Percentiles rank a stretch among this genome's conserved stretches.
Evolutionary conservation across 2,797 vertebrate genomes (phyloP).

Genomic region (Poecilia gillii): DNA sequence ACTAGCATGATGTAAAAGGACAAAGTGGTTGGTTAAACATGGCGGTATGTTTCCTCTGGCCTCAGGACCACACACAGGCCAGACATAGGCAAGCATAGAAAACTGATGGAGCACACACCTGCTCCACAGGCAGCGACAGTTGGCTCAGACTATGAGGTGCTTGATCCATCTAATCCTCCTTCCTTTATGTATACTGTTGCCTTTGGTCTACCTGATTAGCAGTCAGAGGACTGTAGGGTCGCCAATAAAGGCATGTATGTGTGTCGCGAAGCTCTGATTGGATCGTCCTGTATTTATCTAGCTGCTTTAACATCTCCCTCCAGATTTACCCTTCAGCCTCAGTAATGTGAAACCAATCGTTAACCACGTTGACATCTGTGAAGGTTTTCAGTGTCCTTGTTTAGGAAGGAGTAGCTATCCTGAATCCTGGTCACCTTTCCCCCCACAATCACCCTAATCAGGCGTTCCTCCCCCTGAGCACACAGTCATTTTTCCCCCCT

Average conservation of each 20-base stretch:
- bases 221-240: conserved; percentile 22
- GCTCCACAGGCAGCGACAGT: background rate
- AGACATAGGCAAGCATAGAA: background rate
- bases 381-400: conserved; percentile 50
- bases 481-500: background rate
- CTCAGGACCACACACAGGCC: background rate
- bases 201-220: background rate
- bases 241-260: conserved; percentile 1
- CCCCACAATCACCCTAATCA: conserved; percentile 42
- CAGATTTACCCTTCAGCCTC: conserved; percentile 62
- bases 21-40: background rate
- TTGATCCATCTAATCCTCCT: background rate
- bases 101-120: background rate
- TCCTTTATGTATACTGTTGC: background rate
- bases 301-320: conserved; percentile 41
- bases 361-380: conserved; percentile 25
- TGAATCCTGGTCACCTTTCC: conserved; percentile 52
- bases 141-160: background rate
- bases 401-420: conserved; percentile 34
- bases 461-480: conserved; percentile 1
- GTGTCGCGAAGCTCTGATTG: conserved; percentile 41
- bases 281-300: conserved; percentile 61
- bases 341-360: conserved; percentile 53
- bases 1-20: background rate
- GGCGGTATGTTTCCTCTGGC: background rate